Percentiles rank a stretch among this genome's conserved stretches.
Evolutionary conservation across 1,140 invertebrate genomes (phyloP).

Genomic region (Drosophila sulfurigaster): DNA sequence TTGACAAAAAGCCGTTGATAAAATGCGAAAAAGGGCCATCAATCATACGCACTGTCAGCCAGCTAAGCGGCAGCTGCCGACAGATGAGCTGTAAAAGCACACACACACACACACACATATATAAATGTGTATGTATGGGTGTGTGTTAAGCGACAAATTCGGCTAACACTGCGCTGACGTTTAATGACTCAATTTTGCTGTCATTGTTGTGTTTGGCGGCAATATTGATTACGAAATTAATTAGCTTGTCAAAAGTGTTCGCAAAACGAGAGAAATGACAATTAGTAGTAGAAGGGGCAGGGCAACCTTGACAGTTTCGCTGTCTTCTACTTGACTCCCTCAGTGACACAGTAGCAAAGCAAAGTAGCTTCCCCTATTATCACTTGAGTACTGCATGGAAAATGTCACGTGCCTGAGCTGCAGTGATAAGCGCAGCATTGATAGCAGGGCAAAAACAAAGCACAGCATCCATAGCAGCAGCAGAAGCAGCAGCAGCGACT

Average conservation of each 20-base stretch:
- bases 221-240: conserved; percentile 79
- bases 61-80: conserved; percentile 37
- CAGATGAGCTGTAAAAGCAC: conserved; percentile 32
- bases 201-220: conserved; percentile 51
- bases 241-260: conserved; percentile 62
- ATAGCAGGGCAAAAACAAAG: not conserved
- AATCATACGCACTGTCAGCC: conserved; percentile 69
- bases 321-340: not conserved
- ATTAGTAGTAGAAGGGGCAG: conserved; percentile 27
- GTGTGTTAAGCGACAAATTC: conserved; percentile 55
- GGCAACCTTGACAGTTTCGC: conserved; percentile 1
- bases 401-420: conserved; percentile 11
- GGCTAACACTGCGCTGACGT: conserved; percentile 71
- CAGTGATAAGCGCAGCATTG: not conserved
- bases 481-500: not conserved
- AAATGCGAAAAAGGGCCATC: conserved; percentile 49
- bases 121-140: not conserved
- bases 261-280: conserved; percentile 16
- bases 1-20: conserved; percentile 22
- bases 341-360: not conserved
- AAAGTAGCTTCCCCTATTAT: conserved; percentile 2
- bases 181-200: conserved; percentile 78
- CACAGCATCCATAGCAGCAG: not conserved
- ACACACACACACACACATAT: not conserved
- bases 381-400: not conserved